These are phyloP conservation scores for Lophius americanus DNA, from an alignment of 2,797 vertebrate species.

Conservation along the genomic window DNA sequence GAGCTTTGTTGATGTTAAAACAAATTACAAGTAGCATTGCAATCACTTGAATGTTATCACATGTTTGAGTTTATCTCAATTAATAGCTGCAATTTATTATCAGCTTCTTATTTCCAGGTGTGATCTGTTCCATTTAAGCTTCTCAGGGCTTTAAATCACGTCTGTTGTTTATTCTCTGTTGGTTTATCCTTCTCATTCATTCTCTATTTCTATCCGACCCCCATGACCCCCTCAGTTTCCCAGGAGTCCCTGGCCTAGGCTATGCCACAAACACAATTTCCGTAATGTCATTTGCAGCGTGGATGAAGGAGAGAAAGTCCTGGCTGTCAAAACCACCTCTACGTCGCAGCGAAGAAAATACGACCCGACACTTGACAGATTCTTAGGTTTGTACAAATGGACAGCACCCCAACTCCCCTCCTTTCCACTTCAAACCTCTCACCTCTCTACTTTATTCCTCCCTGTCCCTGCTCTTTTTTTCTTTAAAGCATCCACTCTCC, in stretches of 20 bases:
- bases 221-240: conserved; percentile 78
- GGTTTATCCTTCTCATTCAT: conserved; percentile 18
- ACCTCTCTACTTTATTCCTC: conserved; percentile 27
- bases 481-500: conserved; percentile 34
- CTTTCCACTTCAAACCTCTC: conserved; percentile 39
- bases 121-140: background rate
- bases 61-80: background rate
- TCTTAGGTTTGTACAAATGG: conserved; percentile 95
- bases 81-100: background rate
- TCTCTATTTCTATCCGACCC: conserved; percentile 53
- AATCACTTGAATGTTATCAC: background rate
- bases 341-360: conserved; percentile 83
- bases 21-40: conserved; percentile 11
- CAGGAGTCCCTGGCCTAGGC: conserved; percentile 84
- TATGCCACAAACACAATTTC: conserved; percentile 95
- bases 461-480: conserved; percentile 14
- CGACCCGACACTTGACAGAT: conserved; percentile 96
- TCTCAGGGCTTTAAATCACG: conserved; percentile 4
- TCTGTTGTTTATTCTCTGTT: conserved; percentile 24
- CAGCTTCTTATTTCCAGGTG: background rate
- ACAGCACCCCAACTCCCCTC: conserved; percentile 81
- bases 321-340: conserved; percentile 90
- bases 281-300: conserved; percentile 96
- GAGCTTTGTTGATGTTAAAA: conserved; percentile 21
- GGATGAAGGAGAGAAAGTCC: conserved; percentile 87